Conservation (phyloP, 2,888 invertebrate genomes). For the Cabera pusaria region DNA sequence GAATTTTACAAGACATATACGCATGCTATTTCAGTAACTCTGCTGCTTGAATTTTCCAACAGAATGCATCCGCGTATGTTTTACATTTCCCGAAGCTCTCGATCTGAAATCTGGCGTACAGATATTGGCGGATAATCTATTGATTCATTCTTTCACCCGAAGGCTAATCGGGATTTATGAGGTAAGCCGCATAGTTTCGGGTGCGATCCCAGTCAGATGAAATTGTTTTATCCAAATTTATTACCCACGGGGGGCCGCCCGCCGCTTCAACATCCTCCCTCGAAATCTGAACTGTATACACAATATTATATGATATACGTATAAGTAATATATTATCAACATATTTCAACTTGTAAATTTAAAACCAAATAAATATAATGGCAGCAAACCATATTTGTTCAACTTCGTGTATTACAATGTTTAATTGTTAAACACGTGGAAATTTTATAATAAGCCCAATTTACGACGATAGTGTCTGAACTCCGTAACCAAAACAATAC, state of each 20-base stretch:
- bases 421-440: too few species aligned
- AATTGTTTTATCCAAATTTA: slow-evolving; percentile 78
- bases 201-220: slow-evolving; percentile 63
- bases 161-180: slow-evolving; percentile 71
- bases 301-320: slow-evolving; percentile 26
- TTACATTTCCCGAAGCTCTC: slow-evolving; percentile 6
- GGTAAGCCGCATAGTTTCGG: slow-evolving; percentile 68
- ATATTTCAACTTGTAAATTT: slow-evolving; percentile 5
- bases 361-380: slow-evolving; percentile 1
- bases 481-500: too few species aligned
- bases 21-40: too few species aligned
- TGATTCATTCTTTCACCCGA: slow-evolving; percentile 61
- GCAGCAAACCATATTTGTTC: slow-evolving; percentile 1
- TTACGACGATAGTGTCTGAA: too few species aligned
- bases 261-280: slow-evolving; percentile 61
- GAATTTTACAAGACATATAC: too few species aligned
- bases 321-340: slow-evolving; percentile 11
- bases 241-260: slow-evolving; percentile 55
- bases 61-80: too few species aligned
- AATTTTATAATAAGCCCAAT: too few species aligned
- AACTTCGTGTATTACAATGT: too few species aligned
- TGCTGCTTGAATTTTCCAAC: too few species aligned
- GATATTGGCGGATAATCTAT: slow-evolving; percentile 62
- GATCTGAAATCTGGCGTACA: slow-evolving; percentile 38
- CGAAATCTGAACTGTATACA: slow-evolving; percentile 55